Percentiles rank a stretch among this genome's conserved stretches.
These are phyloP conservation scores for Ciconia stormi DNA, from an alignment of 2,113 vertebrate genomes.

Conservation along the genomic window DNA sequence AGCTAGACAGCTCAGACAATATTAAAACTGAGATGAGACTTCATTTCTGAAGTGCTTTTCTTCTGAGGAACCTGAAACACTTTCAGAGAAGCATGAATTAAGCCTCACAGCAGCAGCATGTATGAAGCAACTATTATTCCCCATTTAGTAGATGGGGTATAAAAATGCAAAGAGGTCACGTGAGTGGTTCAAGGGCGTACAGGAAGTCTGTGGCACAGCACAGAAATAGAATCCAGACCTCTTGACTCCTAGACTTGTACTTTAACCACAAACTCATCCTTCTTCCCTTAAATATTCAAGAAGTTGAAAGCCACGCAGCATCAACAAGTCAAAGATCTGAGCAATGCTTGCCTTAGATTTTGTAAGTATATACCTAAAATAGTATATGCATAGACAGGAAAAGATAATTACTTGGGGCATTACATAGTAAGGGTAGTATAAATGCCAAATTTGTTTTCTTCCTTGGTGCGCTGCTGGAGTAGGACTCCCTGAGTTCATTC, in stretches of 20 bases:
- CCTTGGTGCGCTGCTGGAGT: not conserved
- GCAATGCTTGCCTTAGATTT: not conserved
- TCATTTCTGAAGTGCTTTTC: slow-evolving; percentile 4
- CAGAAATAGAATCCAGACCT: slow-evolving; percentile 49
- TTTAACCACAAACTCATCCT: slow-evolving; percentile 9
- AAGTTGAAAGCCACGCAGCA: not conserved
- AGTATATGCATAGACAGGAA: not conserved
- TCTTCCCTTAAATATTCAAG: slow-evolving; percentile 9
- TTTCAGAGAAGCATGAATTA: not conserved
- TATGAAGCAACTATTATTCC: not conserved
- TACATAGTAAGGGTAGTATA: not conserved
- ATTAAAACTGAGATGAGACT: slow-evolving; percentile 5
- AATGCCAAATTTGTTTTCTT: not conserved
- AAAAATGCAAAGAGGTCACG: not conserved
- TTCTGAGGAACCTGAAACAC: not conserved
- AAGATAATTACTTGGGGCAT: not conserved
- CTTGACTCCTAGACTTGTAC: slow-evolving; percentile 17
- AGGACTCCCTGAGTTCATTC: not conserved
- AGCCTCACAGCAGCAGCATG: not conserved
- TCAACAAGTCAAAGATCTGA: slow-evolving; percentile 12
- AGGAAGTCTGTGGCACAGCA: slow-evolving; percentile 42
- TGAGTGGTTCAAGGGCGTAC: not conserved
- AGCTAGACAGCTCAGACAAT: not conserved
- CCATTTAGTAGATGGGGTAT: not conserved
- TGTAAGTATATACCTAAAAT: not conserved